A percentile compares a stretch with the other conserved stretches of the same genome.
Evolutionary conservation across 2,888 invertebrate species (phyloP).

Genomic region (Eupithecia subfuscata): DNA sequence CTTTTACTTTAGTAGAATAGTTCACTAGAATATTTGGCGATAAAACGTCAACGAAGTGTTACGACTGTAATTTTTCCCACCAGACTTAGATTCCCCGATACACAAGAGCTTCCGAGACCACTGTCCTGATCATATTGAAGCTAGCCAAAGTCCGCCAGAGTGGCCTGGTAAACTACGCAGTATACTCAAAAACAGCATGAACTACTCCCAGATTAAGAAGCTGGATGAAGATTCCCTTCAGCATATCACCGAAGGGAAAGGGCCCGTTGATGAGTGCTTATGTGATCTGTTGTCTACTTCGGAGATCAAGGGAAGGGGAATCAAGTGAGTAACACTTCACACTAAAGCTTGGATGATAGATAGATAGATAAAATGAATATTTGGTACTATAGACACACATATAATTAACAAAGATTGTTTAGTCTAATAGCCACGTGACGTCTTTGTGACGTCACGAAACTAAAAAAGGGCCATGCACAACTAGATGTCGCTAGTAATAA

Average conservation of each 20-base stretch:
- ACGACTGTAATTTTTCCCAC: no score
- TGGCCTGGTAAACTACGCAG: not conserved
- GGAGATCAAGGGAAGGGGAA: conserved; percentile 34
- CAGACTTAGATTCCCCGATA: not conserved
- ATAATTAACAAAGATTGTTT: no score
- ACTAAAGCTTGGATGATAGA: no score
- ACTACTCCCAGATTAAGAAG: conserved; percentile 55
- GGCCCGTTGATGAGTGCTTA: conserved; percentile 60
- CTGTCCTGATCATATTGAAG: not conserved
- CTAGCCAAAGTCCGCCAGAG: not conserved
- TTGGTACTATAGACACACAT: no score
- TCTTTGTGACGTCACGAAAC: no score
- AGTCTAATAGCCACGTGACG: no score
- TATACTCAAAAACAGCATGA: conserved; percentile 43
- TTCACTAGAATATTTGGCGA: no score
- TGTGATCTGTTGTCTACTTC: conserved; percentile 56
- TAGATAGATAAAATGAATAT: no score
- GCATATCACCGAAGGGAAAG: conserved; percentile 54
- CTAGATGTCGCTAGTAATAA: no score
- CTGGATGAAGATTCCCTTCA: conserved; percentile 57
- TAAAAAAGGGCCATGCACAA: no score
- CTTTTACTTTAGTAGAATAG: no score
- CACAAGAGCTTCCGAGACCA: not conserved
- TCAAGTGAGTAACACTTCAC: conserved; percentile 15
- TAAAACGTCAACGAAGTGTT: no score